Base-by-base conservation (phyloP, 2,797 vertebrate species). In the Sebastes nivosus region DNA sequence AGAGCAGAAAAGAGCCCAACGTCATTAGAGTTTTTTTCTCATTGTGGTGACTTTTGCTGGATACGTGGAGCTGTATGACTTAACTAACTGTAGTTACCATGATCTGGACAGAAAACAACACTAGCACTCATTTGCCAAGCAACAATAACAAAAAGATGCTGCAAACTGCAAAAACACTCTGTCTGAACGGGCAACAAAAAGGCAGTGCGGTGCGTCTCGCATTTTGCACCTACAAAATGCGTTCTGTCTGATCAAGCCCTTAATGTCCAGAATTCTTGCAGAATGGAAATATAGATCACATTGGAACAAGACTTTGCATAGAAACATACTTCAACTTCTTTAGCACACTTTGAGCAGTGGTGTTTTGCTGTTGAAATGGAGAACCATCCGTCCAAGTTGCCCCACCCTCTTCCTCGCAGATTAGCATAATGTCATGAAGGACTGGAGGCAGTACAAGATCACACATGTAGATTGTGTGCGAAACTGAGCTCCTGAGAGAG, bases 401-500 rank as follows among this genome's bases (percentile, higher is more conserved):
- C 50, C 50, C 9, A 20, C 50, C 30, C 32, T 68, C 78, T 34
- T 79, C 57, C 77, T 71, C 71, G 46, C 25, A 70, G 75, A 84
- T 81, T 64, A 83, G 70, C 72, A 69, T 75, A 50, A 55, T 78
- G 71, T 67, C 27, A 77, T 3, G 10, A 59, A 38, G 69, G 63
- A 57, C 42, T 50, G n/a, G 57, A 75, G 65, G 74, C 36, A 60
- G 54, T 25, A 42, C 65, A 77, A 86, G 81, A 77, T 86, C 83
- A 73, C 52, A 34, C 36, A 18, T 78, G 38, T 30, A 46, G 38
- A 13, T 27, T 52, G 59, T 55, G 22, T 77, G 68, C 13, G 69
- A 52, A 4, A 20, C 30, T 65, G 7, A 3, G n/a, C 30, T 65
- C 32, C 18, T 16, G 18, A 27, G 24, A 66, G 22, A 57, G 36